Base-by-base conservation (phyloP, 2,113 vertebrate species). In the Benitochromis conjunctus region DNA sequence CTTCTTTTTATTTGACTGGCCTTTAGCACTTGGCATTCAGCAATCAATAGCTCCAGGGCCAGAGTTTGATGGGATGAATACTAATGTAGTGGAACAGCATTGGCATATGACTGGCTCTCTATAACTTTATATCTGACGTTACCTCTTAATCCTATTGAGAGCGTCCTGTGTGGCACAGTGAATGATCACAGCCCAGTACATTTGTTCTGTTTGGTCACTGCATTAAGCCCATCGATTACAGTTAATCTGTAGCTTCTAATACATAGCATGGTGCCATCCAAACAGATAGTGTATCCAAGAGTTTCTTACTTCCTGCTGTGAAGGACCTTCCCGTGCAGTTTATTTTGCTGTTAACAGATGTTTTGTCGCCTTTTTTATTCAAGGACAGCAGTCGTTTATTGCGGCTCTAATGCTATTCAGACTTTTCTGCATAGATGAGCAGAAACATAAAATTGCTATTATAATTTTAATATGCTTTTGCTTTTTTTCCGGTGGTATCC, bases 21-120 rank as follows among this genome's bases (percentile, higher is more conserved):
- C 92, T 93, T 93, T 92, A 92, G 91, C 88, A 92, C 91, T 88
- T 92, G 91, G 91, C 93, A 91, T 93, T 92, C 91, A 89, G 86
- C 89, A 62, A 94, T 94, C 93, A 86, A 93, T 93, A 90, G 90
- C 91, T 88, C 64, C 74, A 83, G 89, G 91, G 55, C 80, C 16
- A 36, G 80, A 53, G 92, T 87, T 86, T 86, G 92, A 92, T 87
- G 90, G 79, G 88, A 83, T 91, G 94, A 95, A 95, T 94, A 90
- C 94, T 94, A 90, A 95, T 95, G 88, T 58, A 16, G 86, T 34
- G 82, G 88, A 93, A 87, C 87, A 84, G 89, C 88, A 43, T 81
- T 55, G 88, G 87, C 78, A 80, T 88, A 91, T 92, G 85, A 88
- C 90, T 31, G 69, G 41, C 62, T 81, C 43, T 51, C 78, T 78